Base-by-base conservation (phyloP, 2,113 vertebrate species). In the Podiceps cristatus region DNA sequence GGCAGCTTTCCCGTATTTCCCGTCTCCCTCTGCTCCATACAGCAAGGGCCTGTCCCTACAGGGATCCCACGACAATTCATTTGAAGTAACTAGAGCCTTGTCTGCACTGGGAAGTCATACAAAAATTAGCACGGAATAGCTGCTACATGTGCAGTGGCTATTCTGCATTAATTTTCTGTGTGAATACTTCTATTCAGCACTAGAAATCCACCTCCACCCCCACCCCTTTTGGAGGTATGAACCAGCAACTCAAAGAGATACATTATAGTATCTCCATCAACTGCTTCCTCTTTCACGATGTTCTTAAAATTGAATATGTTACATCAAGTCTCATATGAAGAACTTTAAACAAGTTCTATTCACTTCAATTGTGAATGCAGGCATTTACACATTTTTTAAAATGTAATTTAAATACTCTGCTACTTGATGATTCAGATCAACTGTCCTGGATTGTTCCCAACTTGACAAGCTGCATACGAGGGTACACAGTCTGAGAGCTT, bases 161-260 rank as follows among this genome's bases (percentile, higher is more conserved):
- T 64, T 96, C 84, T 52, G 84, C 81, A 91, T 91, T 94, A 72
- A 82, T 78, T 78, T 91, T 81, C 86, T 72, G 55, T 76, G 66
- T 96, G 92, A 96, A 96, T 94, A 91, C 95, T 75, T 86, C 87
- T 72, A 93, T 95, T 95, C 96, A 96, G 84, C 47, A 82, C 31
- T 12, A 64, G 59, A 89, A 58, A 87, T 44, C 59, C 2, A 29
- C 55, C 22, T 11, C 49, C 47, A 20, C 14, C 22, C 9, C 14
- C 29, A 0, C 11, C 3, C n/a, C 28, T 45, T 76, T 35, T 50
- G 77, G 79, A 91, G 47, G 79, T 67, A 56, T 49, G 64, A 95
- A 74, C 73, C 52, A 74, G 53, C 59, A 89, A 49, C 67, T 96
- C 80, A 69, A 35, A 87, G 86, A 91, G 67, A 73, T 53, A 86